Base-by-base conservation (phyloP, 30 jellyfish, hydroid and myxozoan genomes). In the Cassiopea xamachana region DNA sequence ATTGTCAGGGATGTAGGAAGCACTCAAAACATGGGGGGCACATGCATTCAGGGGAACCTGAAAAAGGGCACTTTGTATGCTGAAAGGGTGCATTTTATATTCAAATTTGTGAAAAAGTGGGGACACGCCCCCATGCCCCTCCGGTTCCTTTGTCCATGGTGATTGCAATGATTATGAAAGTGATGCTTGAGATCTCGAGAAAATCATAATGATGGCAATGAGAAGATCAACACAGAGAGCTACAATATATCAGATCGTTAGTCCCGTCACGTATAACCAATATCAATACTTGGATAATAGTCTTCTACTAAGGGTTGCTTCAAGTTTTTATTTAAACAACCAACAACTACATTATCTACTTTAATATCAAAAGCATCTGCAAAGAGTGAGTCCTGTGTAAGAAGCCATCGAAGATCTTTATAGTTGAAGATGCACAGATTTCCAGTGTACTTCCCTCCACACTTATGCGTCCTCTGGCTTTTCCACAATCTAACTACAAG, bases 331-430 rank as follows among this genome's bases (percentile, higher is more conserved):
- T 94, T 45, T 70, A 96, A 68, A 60, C 99, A 96, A 27, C 93
- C 97, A 48, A 96, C 58, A 62, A 84, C 96, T 7, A 84, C 87
- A n/a, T 96, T 88, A 75, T 96, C 99, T 51, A 96, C 85, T 45
- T 93, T 92, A 87, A 87, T 64, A 80, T 96, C 99, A 77, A 96
- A 96, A 48, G 99, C 90, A 69, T 73, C 88, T 7, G 99, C 99
- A 70, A 96, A 96, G 48, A 96, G 82, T 14, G 88, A 62, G 59
- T 92, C 99, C 50, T 96, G 99, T 27, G 88, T 88, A 48, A 96
- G 59, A 15, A 96, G 95, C 99, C 99, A 96, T 51, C 95, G 79
- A 39, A 96, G 87, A 70, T 96, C 98, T 17, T 87, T 96, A 55
- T 94, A 82, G 17, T 90, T 96, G 75, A 83, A 92, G 7, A 80